Conservation (phyloP, 2,888 invertebrate species). For the Deilephila elpenor region DNA sequence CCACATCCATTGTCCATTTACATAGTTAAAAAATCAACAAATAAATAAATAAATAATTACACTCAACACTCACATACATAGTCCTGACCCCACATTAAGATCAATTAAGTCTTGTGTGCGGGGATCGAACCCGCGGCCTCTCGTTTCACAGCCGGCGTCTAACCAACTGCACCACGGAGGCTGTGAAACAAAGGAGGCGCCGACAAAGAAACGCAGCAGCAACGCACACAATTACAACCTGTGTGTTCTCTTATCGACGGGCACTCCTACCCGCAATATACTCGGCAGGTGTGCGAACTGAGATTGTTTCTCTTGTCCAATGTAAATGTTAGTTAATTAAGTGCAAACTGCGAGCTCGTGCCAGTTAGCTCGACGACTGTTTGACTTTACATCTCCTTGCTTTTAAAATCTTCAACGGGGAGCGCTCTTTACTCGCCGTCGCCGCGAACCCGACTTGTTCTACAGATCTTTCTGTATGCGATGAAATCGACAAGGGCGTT, state of each 20-base stretch:
- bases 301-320: conserved; percentile 75
- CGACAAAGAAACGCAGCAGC: conserved; percentile 28
- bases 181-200: too few species aligned
- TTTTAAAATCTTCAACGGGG: conserved; percentile 41
- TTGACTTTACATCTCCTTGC: conserved; percentile 48
- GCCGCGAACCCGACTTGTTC: neutral
- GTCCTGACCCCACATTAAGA: too few species aligned
- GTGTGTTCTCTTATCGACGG: conserved; percentile 54
- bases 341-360: conserved; percentile 67
- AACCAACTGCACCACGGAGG: too few species aligned
- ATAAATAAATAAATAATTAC: too few species aligned
- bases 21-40: too few species aligned
- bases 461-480: neutral
- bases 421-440: neutral
- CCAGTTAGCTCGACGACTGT: conserved; percentile 49
- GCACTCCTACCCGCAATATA: conserved; percentile 63
- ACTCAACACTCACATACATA: too few species aligned
- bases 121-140: too few species aligned
- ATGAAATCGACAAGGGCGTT: neutral
- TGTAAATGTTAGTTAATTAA: conserved; percentile 84
- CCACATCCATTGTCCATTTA: too few species aligned
- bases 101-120: too few species aligned
- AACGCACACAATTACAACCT: conserved; percentile 37
- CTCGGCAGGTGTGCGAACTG: conserved; percentile 70
- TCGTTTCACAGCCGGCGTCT: too few species aligned